A percentile compares a stretch with the other conserved stretches of the same genome.
These are phyloP conservation scores for Glyptemys insculpta DNA, from an alignment of 2,797 vertebrate genomes.

Conservation along the genomic window DNA sequence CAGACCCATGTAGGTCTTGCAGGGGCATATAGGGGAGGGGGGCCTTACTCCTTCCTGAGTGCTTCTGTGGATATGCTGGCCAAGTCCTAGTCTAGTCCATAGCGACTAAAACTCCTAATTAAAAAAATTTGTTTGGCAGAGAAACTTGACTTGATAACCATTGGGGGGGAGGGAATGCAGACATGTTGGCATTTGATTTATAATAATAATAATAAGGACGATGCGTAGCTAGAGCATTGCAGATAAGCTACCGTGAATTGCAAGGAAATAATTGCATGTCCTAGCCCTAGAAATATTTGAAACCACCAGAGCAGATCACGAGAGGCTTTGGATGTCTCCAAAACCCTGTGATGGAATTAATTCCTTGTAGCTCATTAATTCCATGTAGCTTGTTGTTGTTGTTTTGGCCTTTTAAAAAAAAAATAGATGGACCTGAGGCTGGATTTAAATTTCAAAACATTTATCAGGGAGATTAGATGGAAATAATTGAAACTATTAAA, in stretches of 20 bases:
- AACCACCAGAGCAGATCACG: slow-evolving; percentile 2
- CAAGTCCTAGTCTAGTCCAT: background rate
- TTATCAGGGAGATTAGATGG: slow-evolving; percentile 70
- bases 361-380: slow-evolving; percentile 46
- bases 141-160: background rate
- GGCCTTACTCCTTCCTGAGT: background rate
- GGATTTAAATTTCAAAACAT: slow-evolving; percentile 59
- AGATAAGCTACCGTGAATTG: background rate
- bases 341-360: slow-evolving; percentile 30
- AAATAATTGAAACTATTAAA: slow-evolving; percentile 74
- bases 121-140: background rate
- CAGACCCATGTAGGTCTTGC: background rate
- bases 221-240: background rate
- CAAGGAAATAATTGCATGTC: background rate
- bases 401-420: background rate
- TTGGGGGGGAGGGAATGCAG: background rate
- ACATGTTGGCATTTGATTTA: background rate
- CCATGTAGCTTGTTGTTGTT: background rate
- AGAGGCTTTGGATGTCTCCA: slow-evolving; percentile 23
- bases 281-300: slow-evolving; percentile 13
- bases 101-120: background rate
- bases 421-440: slow-evolving; percentile 20
- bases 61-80: background rate
- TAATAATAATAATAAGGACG: background rate
- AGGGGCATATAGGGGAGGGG: background rate